phyloP scores from a whole-genome alignment of 2,113 vertebrate species.

The Apaloderma vittatum region DNA sequence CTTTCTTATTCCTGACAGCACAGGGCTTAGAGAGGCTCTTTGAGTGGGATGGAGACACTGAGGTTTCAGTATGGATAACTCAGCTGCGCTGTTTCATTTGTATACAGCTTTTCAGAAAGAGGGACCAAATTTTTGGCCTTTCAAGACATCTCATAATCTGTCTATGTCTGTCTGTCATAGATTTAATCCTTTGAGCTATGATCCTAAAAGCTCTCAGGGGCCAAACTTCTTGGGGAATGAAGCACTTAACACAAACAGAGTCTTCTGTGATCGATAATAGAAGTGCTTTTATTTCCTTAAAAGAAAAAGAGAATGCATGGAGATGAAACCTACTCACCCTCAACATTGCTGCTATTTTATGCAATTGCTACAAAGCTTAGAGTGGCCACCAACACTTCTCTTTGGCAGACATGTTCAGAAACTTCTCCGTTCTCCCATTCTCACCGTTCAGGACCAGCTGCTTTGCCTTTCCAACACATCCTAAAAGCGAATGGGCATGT shows the following conservation, averaged over 20 bases:
- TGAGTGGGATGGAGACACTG: background rate
- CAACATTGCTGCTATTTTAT: background rate
- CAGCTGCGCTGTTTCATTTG: background rate
- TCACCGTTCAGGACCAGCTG: background rate
- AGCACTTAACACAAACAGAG: background rate
- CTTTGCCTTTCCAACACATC: background rate
- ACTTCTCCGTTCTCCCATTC: background rate
- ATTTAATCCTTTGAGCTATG: background rate
- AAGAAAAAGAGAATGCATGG: background rate
- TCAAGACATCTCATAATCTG: background rate
- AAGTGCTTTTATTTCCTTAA: background rate
- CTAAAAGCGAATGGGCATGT: background rate
- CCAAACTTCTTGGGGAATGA: background rate
- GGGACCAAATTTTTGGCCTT: background rate
- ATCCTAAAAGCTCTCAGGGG: background rate
- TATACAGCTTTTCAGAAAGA: background rate
- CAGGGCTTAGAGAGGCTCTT: background rate
- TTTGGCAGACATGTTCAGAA: background rate
- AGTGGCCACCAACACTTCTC: background rate
- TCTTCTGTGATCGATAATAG: background rate
- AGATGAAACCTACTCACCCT: background rate
- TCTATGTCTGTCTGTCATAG: background rate
- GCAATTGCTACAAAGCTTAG: background rate
- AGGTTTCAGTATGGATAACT: background rate
- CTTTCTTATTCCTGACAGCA: background rate